These are phyloP conservation scores for Trachelus stipa DNA, from an alignment of 2,888 invertebrate species.

Conservation along the genomic window DNA sequence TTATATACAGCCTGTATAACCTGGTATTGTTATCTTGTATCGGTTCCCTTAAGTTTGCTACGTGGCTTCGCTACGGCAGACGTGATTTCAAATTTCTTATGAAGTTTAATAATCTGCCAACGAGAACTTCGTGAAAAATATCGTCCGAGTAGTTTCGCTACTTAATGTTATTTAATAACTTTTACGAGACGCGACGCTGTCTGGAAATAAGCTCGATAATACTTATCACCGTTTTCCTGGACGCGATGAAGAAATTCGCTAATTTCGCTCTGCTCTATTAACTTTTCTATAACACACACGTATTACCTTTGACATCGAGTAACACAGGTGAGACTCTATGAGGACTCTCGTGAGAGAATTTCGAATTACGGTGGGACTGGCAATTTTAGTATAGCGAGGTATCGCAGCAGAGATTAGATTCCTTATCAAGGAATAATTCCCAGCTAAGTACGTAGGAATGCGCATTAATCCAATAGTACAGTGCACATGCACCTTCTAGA, in stretches of 20 bases:
- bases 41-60: too few relatives aligned
- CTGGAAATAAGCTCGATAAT: neutral
- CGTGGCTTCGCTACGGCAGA: neutral
- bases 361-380: neutral
- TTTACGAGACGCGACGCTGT: neutral
- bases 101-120: neutral
- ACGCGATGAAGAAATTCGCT: neutral
- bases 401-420: neutral
- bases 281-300: too few relatives aligned
- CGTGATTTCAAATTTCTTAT: neutral
- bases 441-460: neutral
- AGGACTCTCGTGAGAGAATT: neutral
- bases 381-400: neutral
- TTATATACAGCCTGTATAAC: neutral
- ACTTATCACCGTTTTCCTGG: neutral
- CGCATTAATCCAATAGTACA: neutral
- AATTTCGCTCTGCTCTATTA: neutral
- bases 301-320: too few relatives aligned
- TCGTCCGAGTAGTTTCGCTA: neutral
- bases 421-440: neutral
- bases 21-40: too few relatives aligned
- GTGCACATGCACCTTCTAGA: constrained; percentile 24
- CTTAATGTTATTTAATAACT: neutral
- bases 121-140: neutral
- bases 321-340: too few relatives aligned